Percentiles rank a stretch among this genome's conserved stretches.
Conservation (phyloP, 2,888 invertebrate species). For the Phytoseiulus persimilis region DNA sequence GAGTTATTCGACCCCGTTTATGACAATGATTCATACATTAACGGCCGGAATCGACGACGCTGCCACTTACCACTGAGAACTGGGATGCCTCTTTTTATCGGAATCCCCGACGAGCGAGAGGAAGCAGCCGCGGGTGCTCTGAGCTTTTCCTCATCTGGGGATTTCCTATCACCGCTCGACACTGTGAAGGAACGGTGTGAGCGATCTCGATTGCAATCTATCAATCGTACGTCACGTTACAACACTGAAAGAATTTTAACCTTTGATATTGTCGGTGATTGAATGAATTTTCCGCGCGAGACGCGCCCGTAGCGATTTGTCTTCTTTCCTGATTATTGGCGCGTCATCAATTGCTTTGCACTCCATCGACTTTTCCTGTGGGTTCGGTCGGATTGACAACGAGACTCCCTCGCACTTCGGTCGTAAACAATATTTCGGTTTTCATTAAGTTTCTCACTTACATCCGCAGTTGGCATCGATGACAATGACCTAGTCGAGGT, state of each 20-base stretch:
- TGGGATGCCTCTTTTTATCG: slow-evolving; percentile 30
- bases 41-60: too few relatives aligned
- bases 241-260: neutral
- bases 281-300: slow-evolving; percentile 23
- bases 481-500: neutral
- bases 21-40: too few relatives aligned
- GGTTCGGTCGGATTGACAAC: neutral
- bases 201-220: neutral
- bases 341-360: neutral
- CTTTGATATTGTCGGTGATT: slow-evolving; percentile 31
- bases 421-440: too few relatives aligned
- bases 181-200: neutral
- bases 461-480: neutral
- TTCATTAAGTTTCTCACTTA: neutral
- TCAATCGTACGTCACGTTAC: neutral
- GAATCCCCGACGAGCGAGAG: slow-evolving; percentile 13
- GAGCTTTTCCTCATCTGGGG: neutral
- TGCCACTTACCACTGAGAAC: slow-evolving; percentile 12
- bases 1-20: too few relatives aligned
- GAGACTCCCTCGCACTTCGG: too few relatives aligned
- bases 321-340: neutral
- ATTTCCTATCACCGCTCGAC: neutral
- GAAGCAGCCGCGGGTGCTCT: neutral
- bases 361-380: neutral
- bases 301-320: slow-evolving; percentile 21